Evolutionary conservation across 2,113 vertebrate species (phyloP).

Genomic region (Piprites chloris): DNA sequence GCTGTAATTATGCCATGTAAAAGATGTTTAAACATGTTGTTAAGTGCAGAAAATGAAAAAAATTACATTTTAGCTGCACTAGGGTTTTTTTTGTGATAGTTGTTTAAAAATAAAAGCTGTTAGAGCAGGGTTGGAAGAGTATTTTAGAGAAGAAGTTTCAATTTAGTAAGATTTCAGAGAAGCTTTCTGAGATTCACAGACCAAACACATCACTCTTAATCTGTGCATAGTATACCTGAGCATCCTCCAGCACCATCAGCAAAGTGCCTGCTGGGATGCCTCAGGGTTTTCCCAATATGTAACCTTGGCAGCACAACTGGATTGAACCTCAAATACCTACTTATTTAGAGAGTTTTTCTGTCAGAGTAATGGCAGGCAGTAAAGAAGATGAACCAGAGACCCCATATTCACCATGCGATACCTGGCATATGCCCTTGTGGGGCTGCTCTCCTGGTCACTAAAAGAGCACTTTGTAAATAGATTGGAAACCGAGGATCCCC

Average conservation of each 20-base stretch:
- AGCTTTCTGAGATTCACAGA: background rate
- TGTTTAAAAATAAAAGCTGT: background rate
- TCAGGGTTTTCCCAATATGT: background rate
- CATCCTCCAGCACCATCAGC: background rate
- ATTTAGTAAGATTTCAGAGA: background rate
- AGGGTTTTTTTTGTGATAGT: background rate
- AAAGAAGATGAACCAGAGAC: background rate
- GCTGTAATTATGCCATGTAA: background rate
- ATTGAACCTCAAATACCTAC: background rate
- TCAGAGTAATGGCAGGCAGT: background rate
- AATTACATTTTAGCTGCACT: background rate
- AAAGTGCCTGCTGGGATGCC: fast-evolving
- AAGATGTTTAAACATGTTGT: background rate
- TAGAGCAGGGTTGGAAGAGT: background rate
- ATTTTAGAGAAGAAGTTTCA: constrained; percentile 29
- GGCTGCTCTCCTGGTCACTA: background rate
- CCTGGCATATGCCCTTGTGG: fast-evolving
- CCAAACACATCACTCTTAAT: background rate
- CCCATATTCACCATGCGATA: fast-evolving
- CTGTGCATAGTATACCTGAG: background rate
- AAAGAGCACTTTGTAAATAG: background rate
- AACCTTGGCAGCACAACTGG: background rate
- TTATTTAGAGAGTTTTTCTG: background rate
- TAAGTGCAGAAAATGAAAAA: background rate
- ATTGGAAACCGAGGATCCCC: fast-evolving